Conservation (phyloP, 2,888 invertebrate genomes). For the Synergus itoensis region DNA sequence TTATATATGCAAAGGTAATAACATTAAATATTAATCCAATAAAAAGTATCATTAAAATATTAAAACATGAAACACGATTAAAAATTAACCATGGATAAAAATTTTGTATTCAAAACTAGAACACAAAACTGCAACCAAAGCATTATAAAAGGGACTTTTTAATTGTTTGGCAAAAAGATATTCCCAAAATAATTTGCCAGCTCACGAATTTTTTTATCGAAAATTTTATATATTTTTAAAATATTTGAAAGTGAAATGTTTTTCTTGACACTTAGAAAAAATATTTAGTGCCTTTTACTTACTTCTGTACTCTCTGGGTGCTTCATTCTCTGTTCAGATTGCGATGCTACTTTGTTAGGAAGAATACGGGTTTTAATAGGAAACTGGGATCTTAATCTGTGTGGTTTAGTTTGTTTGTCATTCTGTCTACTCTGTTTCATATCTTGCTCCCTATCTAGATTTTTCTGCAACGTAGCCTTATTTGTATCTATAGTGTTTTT, state of each 20-base stretch:
- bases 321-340: constrained; percentile 44
- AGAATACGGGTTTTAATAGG: constrained; percentile 18
- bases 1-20: neutral
- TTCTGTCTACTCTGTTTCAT: neutral
- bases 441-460: neutral
- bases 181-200: neutral
- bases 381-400: constrained; percentile 23
- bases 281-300: constrained; percentile 69
- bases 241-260: neutral
- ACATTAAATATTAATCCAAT: neutral
- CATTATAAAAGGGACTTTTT: neutral
- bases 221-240: neutral
- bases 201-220: neutral
- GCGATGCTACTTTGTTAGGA: constrained; percentile 35
- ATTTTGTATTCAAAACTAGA: neutral
- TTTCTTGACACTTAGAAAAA: constrained; percentile 50
- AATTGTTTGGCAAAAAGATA: neutral
- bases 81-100: neutral
- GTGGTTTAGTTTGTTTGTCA: constrained; percentile 11
- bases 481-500: neutral
- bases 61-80: neutral
- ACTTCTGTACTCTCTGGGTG: constrained; percentile 67
- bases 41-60: neutral
- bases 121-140: neutral
- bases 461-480: neutral